A percentile compares a stretch with the other conserved stretches of the same genome.
Evolutionary conservation across 1,140 invertebrate genomes (phyloP).

Genomic region (Drosophila asahinai): DNA sequence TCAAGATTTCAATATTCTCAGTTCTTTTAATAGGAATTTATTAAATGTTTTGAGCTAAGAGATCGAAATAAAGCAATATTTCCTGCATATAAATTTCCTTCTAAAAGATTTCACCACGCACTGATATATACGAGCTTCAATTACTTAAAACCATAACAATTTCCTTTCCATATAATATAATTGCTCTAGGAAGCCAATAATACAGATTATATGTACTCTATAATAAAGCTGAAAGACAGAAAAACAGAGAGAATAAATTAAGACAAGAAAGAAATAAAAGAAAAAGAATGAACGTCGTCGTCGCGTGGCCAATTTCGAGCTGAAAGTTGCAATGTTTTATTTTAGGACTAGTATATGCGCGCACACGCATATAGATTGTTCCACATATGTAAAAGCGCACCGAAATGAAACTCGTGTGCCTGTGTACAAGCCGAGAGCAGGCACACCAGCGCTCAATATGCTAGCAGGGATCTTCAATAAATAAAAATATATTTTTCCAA

Average conservation of each 20-base stretch:
- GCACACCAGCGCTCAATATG: not conserved
- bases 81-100: not conserved
- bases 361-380: conserved; percentile 28
- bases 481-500: too few relatives aligned
- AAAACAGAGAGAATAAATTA: conserved; percentile 2
- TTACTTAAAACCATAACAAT: not conserved
- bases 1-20: not conserved
- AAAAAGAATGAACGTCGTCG: conserved; percentile 24
- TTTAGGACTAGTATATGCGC: conserved; percentile 59
- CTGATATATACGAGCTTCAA: not conserved
- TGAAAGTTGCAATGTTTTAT: conserved; percentile 76
- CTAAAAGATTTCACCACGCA: not conserved
- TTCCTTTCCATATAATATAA: not conserved
- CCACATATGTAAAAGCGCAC: conserved; percentile 40
- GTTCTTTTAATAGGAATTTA: too few relatives aligned
- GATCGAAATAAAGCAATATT: not conserved
- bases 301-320: conserved; percentile 52
- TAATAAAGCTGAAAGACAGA: conserved; percentile 10
- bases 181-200: conserved; percentile 5
- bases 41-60: too few relatives aligned
- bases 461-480: not conserved
- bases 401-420: conserved; percentile 23
- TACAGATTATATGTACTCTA: conserved; percentile 3
- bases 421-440: not conserved
- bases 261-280: conserved; percentile 3